These are phyloP conservation scores for Otolemur crassicaudatus DNA, from an alignment of 2,797 vertebrate species.

Conservation along the genomic window DNA sequence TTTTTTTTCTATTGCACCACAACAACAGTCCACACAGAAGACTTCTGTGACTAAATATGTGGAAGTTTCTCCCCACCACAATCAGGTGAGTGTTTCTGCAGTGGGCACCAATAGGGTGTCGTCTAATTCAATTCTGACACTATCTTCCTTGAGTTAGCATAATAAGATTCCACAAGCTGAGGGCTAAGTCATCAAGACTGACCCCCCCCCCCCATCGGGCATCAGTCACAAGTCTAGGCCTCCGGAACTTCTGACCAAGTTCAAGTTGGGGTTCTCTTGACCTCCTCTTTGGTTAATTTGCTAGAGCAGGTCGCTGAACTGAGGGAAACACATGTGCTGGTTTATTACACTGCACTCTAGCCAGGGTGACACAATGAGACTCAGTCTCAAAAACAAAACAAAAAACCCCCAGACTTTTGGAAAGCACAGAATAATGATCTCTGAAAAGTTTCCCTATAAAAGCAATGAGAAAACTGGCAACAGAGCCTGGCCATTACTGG, in stretches of 20 bases:
- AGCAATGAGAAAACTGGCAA: background rate
- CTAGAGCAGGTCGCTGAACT: background rate
- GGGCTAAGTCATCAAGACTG: background rate
- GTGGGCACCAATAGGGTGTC: background rate
- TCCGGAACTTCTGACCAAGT: background rate
- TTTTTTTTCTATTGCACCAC: background rate
- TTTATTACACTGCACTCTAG: background rate
- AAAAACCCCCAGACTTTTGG: background rate
- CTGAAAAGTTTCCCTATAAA: background rate
- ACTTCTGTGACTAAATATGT: background rate
- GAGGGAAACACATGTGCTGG: background rate
- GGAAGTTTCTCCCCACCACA: background rate
- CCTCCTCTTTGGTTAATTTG: background rate
- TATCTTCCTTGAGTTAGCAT: background rate
- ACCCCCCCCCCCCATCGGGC: no score
- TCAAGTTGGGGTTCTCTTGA: background rate
- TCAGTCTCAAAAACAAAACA: no score
- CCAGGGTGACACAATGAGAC: no score
- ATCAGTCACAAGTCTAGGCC: background rate
- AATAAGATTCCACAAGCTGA: no score
- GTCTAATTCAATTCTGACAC: background rate
- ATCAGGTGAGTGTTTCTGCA: background rate
- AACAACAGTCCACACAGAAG: background rate
- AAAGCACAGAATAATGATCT: background rate
- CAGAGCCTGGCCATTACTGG: background rate